Evolutionary conservation across 2,888 invertebrate species (phyloP), one percentile per base, ranked within the genome.

Genomic region (Chrysolina haemoptera): DNA sequence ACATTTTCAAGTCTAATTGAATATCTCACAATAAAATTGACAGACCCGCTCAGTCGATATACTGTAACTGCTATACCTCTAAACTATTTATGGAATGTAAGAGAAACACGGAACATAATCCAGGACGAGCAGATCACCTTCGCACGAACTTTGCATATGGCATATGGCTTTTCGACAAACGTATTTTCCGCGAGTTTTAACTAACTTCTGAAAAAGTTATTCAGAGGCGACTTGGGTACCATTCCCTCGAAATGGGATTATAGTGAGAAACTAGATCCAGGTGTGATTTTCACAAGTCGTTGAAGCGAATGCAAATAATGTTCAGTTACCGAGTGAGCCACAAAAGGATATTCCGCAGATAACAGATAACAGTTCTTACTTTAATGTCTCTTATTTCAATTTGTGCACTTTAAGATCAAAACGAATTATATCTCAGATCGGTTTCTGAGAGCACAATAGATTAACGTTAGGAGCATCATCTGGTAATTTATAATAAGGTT

Each of bases 181-280:
- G 77, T 76, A 78, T 77, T 78, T 79, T 75, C 75, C 75, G 71
- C 73, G 79, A 79, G 80, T 82, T 84, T 84, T 84, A 84, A 84
- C 84, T 83, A 84, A 83, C 80, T 84, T 75, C 71, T 79, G 82
- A 80, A 84, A 83, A 84, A 84, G 82, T 84, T 83, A 83, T 84
- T 62, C 80, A 82, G 80, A 80, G 71, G 75, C 68, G 81, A 78
- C 75, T 69, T 66, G 82, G 82, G 82, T 79, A 71, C 79, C 75
- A 78, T 80, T 80, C 78, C 70, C 78, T 72, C 62, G 75, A 71
- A 80, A 80, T 77, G 74, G 76, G 75, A 77, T 78, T 72, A 76
- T 63, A 69, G 68, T 66, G 75, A 76, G 50, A 59, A 78, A 75
- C 77, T 71, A 77, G 80, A 79, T 84, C 84, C 85, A 85, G 83